These are phyloP conservation scores for Apostichopus leukothele DNA, from an alignment of 53 echinoderm and acorn worm genomes.

Conservation along the genomic window DNA sequence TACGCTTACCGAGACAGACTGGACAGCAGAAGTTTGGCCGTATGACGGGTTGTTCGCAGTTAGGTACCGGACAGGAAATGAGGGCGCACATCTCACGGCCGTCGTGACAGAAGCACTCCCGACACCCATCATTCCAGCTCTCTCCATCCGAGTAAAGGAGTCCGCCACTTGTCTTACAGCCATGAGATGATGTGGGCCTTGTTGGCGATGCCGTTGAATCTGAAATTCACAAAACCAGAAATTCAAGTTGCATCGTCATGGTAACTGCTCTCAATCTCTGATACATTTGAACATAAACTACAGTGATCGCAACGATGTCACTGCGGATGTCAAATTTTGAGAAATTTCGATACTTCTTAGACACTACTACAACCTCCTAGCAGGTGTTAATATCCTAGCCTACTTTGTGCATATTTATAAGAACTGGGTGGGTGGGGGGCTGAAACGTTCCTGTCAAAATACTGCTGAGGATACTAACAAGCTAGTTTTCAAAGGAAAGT, in stretches of 20 bases:
- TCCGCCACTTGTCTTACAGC: constrained; percentile 52
- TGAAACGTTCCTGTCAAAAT: too few species aligned
- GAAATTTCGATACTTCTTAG: too few species aligned
- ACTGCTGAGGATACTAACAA: too few species aligned
- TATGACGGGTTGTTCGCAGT: constrained; percentile 77
- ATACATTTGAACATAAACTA: too few species aligned
- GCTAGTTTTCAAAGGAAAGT: too few species aligned
- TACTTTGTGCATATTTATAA: too few species aligned
- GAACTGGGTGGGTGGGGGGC: too few species aligned
- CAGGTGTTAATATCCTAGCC: too few species aligned
- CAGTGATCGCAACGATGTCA: too few species aligned
- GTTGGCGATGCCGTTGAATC: constrained; percentile 47
- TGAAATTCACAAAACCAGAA: not conserved
- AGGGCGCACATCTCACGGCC: constrained; percentile 98
- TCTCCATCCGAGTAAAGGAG: constrained; percentile 82
- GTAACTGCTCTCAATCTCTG: too few species aligned
- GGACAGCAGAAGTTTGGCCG: constrained; percentile 90
- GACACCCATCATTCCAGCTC: constrained; percentile 98
- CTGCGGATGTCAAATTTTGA: too few species aligned
- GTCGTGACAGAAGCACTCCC: constrained; percentile 95
- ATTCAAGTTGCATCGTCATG: not conserved
- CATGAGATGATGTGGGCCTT: constrained; percentile 32
- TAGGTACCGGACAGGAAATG: constrained; percentile 82
- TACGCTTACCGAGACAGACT: constrained; percentile 70
- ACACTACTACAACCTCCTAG: too few species aligned